A percentile compares a stretch with the other conserved stretches of the same genome.
These are phyloP conservation scores for Apis laboriosa DNA, from an alignment of 1,140 invertebrate genomes.

Conservation along the genomic window DNA sequence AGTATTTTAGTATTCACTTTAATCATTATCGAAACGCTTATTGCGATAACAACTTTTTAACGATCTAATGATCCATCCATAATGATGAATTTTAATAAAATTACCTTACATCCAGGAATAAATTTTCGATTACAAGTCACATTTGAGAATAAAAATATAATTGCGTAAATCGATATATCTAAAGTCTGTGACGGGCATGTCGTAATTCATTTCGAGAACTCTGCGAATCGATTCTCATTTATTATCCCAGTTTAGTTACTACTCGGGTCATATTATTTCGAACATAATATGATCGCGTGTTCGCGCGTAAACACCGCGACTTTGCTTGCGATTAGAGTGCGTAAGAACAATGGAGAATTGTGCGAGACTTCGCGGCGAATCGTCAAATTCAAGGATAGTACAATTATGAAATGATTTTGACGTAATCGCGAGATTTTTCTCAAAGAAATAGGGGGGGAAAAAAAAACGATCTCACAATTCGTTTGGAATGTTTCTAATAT, in stretches of 20 bases:
- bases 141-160: neutral
- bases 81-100: neutral
- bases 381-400: neutral
- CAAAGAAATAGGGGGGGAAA: too few species aligned
- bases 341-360: neutral
- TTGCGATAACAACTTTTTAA: neutral
- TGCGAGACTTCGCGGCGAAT: neutral
- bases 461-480: slow-evolving; percentile 6
- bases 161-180: neutral
- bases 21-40: neutral
- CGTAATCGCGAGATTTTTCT: neutral
- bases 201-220: neutral
- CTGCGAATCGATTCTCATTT: neutral
- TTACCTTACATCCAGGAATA: neutral
- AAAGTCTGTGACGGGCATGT: neutral
- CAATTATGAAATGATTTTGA: neutral
- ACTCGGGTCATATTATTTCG: neutral
- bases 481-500: slow-evolving; percentile 28
- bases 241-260: neutral
- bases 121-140: neutral
- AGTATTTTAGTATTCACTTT: neutral
- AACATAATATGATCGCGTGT: neutral
- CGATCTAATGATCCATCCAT: neutral
- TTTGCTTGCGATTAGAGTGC: neutral
- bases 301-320: neutral